A percentile compares a stretch with the other conserved stretches of the same genome.
Conservation (phyloP, 2,113 vertebrate genomes). For the Oreochromis aureus region DNA sequence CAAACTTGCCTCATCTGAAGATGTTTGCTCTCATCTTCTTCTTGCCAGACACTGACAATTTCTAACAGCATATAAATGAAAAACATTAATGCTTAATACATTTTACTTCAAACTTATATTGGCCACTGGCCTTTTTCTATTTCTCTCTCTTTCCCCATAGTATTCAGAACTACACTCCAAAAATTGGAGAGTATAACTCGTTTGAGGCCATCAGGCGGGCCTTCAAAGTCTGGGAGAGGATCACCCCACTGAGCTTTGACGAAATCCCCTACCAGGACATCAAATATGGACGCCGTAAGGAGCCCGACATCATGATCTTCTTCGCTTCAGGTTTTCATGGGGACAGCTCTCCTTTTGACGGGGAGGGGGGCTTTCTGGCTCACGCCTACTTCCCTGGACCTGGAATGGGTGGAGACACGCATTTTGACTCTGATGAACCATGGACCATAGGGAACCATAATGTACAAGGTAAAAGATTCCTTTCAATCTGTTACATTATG, state of each 20-base stretch:
- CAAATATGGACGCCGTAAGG: slow-evolving; percentile 84
- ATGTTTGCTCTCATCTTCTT: background rate
- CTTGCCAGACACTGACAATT: background rate
- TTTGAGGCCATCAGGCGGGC: slow-evolving; percentile 83
- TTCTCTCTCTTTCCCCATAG: slow-evolving; percentile 52
- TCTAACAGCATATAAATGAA: background rate
- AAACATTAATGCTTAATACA: background rate
- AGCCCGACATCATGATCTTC: slow-evolving; percentile 95
- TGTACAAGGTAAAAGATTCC: slow-evolving; percentile 75
- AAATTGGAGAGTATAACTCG: slow-evolving; percentile 87
- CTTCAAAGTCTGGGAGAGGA: slow-evolving; percentile 86
- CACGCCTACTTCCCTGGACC: slow-evolving; percentile 95
- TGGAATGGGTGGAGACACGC: slow-evolving; percentile 93
- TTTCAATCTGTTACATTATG: background rate
- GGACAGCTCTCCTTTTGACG: slow-evolving; percentile 96
- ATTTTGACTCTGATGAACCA: slow-evolving; percentile 94
- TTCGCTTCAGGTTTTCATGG: slow-evolving; percentile 95
- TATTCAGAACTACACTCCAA: slow-evolving; percentile 96
- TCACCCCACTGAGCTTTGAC: slow-evolving; percentile 85
- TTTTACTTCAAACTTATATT: background rate
- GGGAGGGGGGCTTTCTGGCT: slow-evolving; percentile 91
- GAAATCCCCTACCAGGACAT: slow-evolving; percentile 90
- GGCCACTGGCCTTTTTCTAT: background rate
- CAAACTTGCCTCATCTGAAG: background rate
- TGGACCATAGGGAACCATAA: slow-evolving; percentile 91